phyloP scores from a whole-genome alignment of 2,113 vertebrate species.

The Falcunculus frontatus region DNA sequence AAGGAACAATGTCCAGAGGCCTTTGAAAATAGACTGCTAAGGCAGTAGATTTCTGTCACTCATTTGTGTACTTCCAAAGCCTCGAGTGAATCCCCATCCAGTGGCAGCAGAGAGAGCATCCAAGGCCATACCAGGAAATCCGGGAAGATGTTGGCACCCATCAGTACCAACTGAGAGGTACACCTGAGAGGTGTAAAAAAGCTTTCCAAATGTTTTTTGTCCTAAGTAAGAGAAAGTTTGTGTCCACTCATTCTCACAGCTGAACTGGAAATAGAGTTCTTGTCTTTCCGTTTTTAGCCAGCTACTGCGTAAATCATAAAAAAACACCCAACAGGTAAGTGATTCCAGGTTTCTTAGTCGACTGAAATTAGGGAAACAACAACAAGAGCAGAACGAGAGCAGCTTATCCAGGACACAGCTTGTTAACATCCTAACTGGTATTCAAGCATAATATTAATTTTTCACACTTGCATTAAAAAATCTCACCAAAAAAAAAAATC shows the following conservation, averaged over 20 bases:
- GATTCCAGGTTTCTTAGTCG: background rate
- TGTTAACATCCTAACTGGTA: constrained; percentile 49
- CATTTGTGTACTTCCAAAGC: background rate
- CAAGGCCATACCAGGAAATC: background rate
- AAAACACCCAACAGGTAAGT: background rate
- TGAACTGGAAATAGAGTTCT: background rate
- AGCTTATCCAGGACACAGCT: constrained; percentile 30
- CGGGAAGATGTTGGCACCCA: background rate
- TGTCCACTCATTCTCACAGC: background rate
- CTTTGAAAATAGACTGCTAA: background rate
- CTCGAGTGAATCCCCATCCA: background rate
- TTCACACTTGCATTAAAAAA: constrained; percentile 50
- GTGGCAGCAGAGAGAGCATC: background rate
- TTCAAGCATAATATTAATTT: constrained; percentile 40
- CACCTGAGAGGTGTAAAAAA: background rate
- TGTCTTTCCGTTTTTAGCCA: background rate
- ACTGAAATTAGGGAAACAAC: background rate
- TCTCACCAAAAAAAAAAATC: background rate
- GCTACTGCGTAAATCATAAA: background rate
- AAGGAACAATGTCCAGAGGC: background rate
- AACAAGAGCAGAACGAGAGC: background rate
- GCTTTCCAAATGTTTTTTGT: background rate
- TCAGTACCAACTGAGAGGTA: background rate
- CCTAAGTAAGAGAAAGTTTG: background rate
- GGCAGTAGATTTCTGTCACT: background rate